Conservation (phyloP, 2,888 invertebrate species). For the Dastarcus helophoroides region DNA sequence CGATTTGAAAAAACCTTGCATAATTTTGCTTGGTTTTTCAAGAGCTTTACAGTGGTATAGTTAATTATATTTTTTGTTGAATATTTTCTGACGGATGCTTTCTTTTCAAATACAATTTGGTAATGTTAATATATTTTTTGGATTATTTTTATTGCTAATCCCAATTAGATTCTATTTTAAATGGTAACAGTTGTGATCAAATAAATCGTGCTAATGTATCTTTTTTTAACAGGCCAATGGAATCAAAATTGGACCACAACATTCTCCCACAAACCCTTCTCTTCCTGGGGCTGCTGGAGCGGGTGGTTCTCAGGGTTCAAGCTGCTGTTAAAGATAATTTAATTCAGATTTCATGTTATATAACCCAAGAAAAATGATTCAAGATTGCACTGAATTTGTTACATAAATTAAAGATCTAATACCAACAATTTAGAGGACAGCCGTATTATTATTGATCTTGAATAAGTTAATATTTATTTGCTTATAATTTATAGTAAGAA, state of each 20-base stretch:
- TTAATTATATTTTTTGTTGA: neutral
- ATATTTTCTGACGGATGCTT: too few relatives aligned
- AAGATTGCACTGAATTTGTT: constrained; percentile 15
- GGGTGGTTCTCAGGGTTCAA: constrained; percentile 72
- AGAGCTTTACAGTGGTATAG: too few relatives aligned
- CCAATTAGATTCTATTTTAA: too few relatives aligned
- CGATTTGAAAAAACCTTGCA: too few relatives aligned
- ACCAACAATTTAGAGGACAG: constrained; percentile 5
- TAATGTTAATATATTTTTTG: neutral
- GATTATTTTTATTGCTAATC: too few relatives aligned
- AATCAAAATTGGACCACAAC: constrained; percentile 98
- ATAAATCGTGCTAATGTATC: too few relatives aligned
- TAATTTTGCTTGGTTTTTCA: too few relatives aligned
- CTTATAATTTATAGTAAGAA: too few relatives aligned
- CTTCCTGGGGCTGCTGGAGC: constrained; percentile 69
- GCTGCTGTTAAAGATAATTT: constrained; percentile 64
- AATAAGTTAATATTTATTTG: too few relatives aligned
- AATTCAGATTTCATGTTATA: constrained; percentile 4
- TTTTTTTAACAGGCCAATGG: constrained; percentile 81
- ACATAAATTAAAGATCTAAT: constrained; percentile 12
- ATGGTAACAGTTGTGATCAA: too few relatives aligned
- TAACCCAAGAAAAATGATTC: constrained; percentile 8
- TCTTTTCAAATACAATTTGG: too few relatives aligned
- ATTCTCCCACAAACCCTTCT: constrained; percentile 80
- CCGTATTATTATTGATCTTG: too few relatives aligned